These are phyloP conservation scores for Zhuqinia jingwanae DNA, from an alignment of 2,888 invertebrate species.

Conservation along the genomic window DNA sequence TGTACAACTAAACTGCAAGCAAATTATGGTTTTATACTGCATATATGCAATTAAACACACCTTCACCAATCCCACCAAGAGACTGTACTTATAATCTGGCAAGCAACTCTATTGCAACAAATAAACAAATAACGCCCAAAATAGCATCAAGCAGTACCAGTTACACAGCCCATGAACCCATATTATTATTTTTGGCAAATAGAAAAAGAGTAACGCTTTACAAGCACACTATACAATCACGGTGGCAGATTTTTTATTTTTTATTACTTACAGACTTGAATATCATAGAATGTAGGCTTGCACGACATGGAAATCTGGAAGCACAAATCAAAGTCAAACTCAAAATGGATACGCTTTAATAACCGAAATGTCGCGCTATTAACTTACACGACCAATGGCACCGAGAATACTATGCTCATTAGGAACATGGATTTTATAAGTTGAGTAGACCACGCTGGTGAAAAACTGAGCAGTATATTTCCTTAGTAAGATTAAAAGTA, in stretches of 20 bases:
- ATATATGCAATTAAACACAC: constrained; percentile 26
- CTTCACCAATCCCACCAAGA: constrained; percentile 14
- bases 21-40: too few species aligned
- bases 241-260: too few species aligned
- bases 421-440: constrained; percentile 97
- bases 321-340: not conserved
- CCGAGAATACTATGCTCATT: constrained; percentile 96
- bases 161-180: too few species aligned
- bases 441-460: constrained; percentile 91
- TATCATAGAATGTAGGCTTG: constrained; percentile 94
- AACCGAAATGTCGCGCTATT: not conserved
- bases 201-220: not conserved
- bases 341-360: too few species aligned
- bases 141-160: not conserved
- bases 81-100: constrained; percentile 38
- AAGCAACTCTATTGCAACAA: not conserved
- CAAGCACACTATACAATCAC: too few species aligned
- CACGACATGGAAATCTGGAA: constrained; percentile 91
- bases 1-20: too few species aligned
- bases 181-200: too few species aligned
- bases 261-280: constrained; percentile 87
- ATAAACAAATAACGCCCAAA: not conserved
- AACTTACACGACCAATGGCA: constrained; percentile 91
- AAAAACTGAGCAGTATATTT: constrained; percentile 94
- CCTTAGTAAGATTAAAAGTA: constrained; percentile 83